phyloP scores from a whole-genome alignment of 2,797 vertebrate species.

The Myripristis jacobus region DNA sequence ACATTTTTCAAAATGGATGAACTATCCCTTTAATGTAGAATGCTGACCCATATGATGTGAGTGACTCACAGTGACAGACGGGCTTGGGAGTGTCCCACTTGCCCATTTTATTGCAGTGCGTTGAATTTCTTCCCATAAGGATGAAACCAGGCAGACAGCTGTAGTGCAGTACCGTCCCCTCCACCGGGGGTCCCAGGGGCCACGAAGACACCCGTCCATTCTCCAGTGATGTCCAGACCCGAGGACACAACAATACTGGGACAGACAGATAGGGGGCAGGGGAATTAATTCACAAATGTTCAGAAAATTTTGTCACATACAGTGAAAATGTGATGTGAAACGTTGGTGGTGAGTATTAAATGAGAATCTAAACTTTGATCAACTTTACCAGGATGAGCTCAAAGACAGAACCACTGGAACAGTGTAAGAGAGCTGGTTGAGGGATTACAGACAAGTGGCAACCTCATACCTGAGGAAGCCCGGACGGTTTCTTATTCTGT shows the following conservation, averaged over 20 bases:
- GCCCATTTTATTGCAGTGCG: conserved; percentile 87
- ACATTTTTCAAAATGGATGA: too few species aligned
- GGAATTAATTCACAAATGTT: background rate
- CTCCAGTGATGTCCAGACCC: conserved; percentile 87
- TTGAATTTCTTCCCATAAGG: conserved; percentile 84
- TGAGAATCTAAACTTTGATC: too few species aligned
- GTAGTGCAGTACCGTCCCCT: conserved; percentile 86
- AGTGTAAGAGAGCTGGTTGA: too few species aligned
- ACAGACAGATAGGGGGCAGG: background rate
- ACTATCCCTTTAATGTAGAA: too few species aligned
- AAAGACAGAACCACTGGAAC: too few species aligned
- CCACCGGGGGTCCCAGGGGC: conserved; percentile 83
- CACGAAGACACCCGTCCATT: conserved; percentile 84
- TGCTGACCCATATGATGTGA: background rate
- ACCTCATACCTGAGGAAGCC: too few species aligned
- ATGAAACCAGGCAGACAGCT: conserved; percentile 87
- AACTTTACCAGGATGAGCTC: too few species aligned
- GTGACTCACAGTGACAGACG: conserved; percentile 87
- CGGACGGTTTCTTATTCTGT: too few species aligned
- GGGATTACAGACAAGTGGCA: too few species aligned
- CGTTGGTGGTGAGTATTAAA: too few species aligned
- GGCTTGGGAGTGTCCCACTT: conserved; percentile 91
- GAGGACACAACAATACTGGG: conserved; percentile 87
- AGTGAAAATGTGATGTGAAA: background rate
- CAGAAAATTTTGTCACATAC: background rate